Percentiles rank a stretch among this genome's conserved stretches.
Conservation (phyloP, 2,797 vertebrate genomes). For the Poeciliopsis gracilis region DNA sequence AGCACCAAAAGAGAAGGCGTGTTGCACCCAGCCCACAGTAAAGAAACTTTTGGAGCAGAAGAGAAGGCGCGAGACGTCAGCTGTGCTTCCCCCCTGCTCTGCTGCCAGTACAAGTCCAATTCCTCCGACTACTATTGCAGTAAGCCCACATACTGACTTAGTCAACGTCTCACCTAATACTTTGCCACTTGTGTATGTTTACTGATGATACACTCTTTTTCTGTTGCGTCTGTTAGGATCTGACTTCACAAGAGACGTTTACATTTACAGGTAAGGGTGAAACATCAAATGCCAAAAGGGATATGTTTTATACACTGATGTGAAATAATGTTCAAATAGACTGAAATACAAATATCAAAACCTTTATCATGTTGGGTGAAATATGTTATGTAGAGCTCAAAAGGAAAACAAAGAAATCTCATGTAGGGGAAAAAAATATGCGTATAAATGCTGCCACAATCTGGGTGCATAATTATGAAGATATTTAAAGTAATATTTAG, state of each 20-base stretch:
- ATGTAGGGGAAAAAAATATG: neutral
- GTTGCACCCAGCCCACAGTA: constrained; percentile 88
- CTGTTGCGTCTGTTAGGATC: constrained; percentile 41
- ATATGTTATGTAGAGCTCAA: neutral
- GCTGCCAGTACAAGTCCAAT: constrained; percentile 62
- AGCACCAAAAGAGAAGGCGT: constrained; percentile 86
- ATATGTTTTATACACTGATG: neutral
- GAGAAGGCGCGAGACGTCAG: constrained; percentile 82
- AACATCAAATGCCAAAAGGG: neutral
- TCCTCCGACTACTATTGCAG: constrained; percentile 62
- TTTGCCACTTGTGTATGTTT: neutral
- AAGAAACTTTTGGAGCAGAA: constrained; percentile 92
- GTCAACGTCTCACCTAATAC: neutral
- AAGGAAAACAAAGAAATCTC: neutral
- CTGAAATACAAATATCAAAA: neutral
- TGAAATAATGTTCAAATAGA: neutral
- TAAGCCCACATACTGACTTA: constrained; percentile 57
- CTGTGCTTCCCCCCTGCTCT: constrained; percentile 63
- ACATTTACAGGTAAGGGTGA: constrained; percentile 71
- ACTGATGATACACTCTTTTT: constrained; percentile 2
- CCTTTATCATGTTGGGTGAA: neutral
- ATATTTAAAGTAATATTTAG: neutral
- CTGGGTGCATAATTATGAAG: neutral
- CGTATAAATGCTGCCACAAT: neutral
- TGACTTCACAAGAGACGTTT: constrained; percentile 61